Percentiles rank a stretch among this genome's conserved stretches.
Conservation (phyloP, 2,888 invertebrate species). For the Bellardia bayeri region DNA sequence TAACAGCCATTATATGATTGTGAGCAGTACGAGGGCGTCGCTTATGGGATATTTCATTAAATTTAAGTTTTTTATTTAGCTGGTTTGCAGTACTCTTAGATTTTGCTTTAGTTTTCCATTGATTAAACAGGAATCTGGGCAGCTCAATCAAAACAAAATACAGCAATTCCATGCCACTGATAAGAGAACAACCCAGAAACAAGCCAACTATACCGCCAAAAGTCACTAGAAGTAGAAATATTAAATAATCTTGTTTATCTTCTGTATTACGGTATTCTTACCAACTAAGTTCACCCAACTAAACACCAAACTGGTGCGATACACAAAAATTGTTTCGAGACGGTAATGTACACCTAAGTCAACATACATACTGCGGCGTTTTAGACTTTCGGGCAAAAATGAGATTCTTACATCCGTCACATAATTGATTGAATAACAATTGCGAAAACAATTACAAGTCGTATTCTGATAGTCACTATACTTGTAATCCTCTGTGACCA, state of each 20-base stretch:
- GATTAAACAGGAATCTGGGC: conserved; percentile 72
- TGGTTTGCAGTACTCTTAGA: too few relatives aligned
- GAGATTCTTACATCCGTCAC: conserved; percentile 80
- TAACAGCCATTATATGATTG: not conserved
- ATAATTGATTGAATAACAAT: conserved; percentile 83
- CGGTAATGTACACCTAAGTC: conserved; percentile 84
- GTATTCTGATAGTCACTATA: conserved; percentile 80
- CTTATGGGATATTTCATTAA: not conserved
- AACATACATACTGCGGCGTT: conserved; percentile 80
- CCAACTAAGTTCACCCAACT: conserved; percentile 85
- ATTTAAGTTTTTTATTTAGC: not conserved
- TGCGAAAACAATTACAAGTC: conserved; percentile 82
- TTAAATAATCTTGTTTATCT: not conserved
- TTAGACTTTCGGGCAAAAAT: conserved; percentile 78
- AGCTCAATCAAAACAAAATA: conserved; percentile 83
- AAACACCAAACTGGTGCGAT: conserved; percentile 84
- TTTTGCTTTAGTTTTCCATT: conserved; percentile 28
- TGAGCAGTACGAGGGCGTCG: not conserved
- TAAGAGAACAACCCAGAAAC: conserved; percentile 85
- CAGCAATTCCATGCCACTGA: conserved; percentile 84
- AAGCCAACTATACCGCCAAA: conserved; percentile 85
- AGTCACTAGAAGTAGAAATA: conserved; percentile 79
- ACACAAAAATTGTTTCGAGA: conserved; percentile 83
- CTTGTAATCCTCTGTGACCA: conserved; percentile 79
- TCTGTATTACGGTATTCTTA: conserved; percentile 66